Evolutionary conservation across 2,113 vertebrate genomes (phyloP).

Genomic region (Archocentrus centrarchus): DNA sequence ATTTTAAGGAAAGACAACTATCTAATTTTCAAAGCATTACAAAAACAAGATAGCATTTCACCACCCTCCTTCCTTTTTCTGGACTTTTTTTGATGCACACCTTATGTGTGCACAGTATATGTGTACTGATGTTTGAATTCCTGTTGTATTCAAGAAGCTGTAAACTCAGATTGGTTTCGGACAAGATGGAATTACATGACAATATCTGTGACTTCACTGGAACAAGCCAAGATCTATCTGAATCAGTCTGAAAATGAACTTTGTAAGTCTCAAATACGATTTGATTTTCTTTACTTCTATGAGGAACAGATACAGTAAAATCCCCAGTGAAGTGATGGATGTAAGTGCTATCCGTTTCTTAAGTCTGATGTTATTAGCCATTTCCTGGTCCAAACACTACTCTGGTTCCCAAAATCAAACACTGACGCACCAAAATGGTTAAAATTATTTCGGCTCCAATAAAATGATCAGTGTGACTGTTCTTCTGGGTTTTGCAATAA

Average conservation of each 20-base stretch:
- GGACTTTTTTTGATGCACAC: background rate
- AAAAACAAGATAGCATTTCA: constrained; percentile 57
- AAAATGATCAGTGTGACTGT: background rate
- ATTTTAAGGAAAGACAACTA: constrained; percentile 77
- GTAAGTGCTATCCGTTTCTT: too few species aligned
- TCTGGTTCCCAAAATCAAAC: background rate
- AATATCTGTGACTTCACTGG: constrained; percentile 9
- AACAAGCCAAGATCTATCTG: constrained; percentile 33
- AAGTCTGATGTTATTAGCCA: accelerated
- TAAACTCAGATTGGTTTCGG: constrained; percentile 23
- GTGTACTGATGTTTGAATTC: constrained; percentile 37
- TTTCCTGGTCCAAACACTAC: background rate
- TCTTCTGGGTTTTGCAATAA: too few species aligned
- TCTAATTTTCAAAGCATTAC: constrained; percentile 78
- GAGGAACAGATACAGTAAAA: constrained; percentile 49
- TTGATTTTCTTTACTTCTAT: constrained; percentile 65
- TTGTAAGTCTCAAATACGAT: constrained; percentile 39
- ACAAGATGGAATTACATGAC: background rate
- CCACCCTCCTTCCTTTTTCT: background rate
- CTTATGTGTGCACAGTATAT: constrained; percentile 35
- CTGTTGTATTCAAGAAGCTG: constrained; percentile 5
- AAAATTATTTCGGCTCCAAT: background rate
- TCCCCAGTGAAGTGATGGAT: constrained; percentile 27
- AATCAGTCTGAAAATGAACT: constrained; percentile 34
- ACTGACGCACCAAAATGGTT: background rate